Evolutionary conservation across 1,140 invertebrate genomes (phyloP).

Genomic region (Drosophila murphyi): DNA sequence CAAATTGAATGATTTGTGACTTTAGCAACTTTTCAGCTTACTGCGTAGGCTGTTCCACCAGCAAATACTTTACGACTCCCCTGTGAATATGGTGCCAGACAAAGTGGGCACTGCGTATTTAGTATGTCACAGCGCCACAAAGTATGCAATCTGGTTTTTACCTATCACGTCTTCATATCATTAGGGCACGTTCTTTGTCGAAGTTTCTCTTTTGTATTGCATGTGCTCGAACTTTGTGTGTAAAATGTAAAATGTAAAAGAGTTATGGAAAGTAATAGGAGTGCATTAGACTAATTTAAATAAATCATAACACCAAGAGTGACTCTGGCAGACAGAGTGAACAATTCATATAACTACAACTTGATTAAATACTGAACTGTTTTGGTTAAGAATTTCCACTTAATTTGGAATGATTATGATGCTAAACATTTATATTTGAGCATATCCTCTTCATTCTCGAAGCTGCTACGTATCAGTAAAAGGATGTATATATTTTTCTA

Average conservation of each 20-base stretch:
- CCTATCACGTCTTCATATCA: slow-evolving; percentile 23
- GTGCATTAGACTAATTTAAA: too few species aligned
- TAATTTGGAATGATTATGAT: too few species aligned
- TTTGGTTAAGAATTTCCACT: too few species aligned
- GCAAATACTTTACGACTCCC: slow-evolving; percentile 57
- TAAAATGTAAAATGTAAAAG: neutral
- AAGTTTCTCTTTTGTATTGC: neutral
- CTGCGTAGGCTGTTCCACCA: slow-evolving; percentile 21
- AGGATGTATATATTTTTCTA: neutral
- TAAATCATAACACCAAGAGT: too few species aligned
- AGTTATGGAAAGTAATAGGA: too few species aligned
- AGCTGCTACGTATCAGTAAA: too few species aligned
- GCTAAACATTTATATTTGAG: neutral
- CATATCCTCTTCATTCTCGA: neutral
- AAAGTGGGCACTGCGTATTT: slow-evolving; percentile 8
- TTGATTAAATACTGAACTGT: too few species aligned
- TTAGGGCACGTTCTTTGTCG: slow-evolving; percentile 22
- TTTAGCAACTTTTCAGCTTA: slow-evolving; percentile 41
- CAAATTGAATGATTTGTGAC: slow-evolving; percentile 69
- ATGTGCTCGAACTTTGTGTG: neutral
- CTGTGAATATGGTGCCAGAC: slow-evolving; percentile 8
- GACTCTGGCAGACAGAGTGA: too few species aligned
- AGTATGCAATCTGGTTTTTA: slow-evolving; percentile 32
- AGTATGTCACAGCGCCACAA: slow-evolving; percentile 23
- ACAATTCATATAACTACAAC: too few species aligned